These are phyloP conservation scores for Arrhopalites spinosus DNA, from an alignment of 2,888 invertebrate genomes.

Conservation along the genomic window DNA sequence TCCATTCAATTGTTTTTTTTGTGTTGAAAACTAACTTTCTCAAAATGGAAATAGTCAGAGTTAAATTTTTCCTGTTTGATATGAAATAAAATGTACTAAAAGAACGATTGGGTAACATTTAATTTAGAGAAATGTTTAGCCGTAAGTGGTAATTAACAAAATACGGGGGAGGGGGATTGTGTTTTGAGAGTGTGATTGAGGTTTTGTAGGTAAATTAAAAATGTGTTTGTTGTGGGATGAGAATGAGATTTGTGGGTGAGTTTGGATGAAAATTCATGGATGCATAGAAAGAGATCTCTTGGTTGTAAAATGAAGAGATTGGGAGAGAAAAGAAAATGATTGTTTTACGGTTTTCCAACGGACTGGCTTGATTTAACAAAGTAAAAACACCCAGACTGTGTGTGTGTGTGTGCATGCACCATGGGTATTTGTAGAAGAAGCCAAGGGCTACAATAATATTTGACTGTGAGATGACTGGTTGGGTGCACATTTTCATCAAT, in stretches of 20 bases:
- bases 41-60: no score
- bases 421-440: slow-evolving; percentile 36
- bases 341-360: slow-evolving; percentile 32
- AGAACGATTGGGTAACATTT: no score
- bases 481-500: slow-evolving; percentile 56
- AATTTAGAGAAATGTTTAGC: no score
- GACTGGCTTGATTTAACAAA: slow-evolving; percentile 35
- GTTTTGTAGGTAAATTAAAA: neutral
- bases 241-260: no score
- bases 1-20: no score
- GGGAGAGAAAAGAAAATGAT: slow-evolving; percentile 33
- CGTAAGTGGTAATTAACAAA: no score
- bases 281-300: no score
- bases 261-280: no score
- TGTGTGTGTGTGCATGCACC: slow-evolving; percentile 14
- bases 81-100: no score
- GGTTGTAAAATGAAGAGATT: neutral
- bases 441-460: slow-evolving; percentile 49
- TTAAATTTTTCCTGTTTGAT: no score
- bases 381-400: slow-evolving; percentile 8
- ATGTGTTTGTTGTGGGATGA: neutral
- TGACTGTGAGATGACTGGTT: slow-evolving; percentile 44
- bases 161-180: neutral
- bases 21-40: no score
- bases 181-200: neutral